Percentiles rank a stretch among this genome's conserved stretches.
Conservation (phyloP, 2,797 vertebrate genomes). For the Girardinus metallicus region DNA sequence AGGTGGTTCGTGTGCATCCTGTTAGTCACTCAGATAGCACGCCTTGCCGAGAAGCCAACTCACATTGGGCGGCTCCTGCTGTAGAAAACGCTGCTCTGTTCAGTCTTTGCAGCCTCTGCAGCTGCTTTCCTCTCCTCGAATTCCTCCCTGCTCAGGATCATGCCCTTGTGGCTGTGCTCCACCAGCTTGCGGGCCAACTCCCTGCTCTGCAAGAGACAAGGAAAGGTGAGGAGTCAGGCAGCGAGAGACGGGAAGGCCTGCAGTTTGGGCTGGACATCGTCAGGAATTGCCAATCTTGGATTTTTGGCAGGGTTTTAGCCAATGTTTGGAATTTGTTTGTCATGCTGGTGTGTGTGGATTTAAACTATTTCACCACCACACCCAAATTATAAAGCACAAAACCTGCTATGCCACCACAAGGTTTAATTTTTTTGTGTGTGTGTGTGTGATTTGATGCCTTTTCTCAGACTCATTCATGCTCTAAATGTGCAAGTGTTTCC, state of each 20-base stretch:
- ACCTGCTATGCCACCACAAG: conserved; percentile 6
- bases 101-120: conserved; percentile 73
- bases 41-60: conserved; percentile 62
- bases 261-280: conserved; percentile 15
- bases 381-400: conserved; percentile 4
- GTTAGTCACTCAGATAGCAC: conserved; percentile 13
- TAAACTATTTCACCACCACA: conserved; percentile 20
- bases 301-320: conserved; percentile 10
- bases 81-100: conserved; percentile 50
- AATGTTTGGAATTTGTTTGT: conserved; percentile 14
- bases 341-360: conserved; percentile 9
- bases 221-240: conserved; percentile 34
- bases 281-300: not conserved
- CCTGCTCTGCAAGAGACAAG: conserved; percentile 78
- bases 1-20: conserved; percentile 30
- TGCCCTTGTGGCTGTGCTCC: conserved; percentile 84
- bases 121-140: conserved; percentile 84
- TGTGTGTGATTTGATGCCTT: conserved; percentile 27
- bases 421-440: conserved; percentile 9
- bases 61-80: conserved; percentile 79
- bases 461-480: conserved; percentile 15
- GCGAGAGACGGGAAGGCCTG: conserved; percentile 19
- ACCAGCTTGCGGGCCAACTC: conserved; percentile 85
- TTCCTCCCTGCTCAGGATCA: conserved; percentile 85
- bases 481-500: not conserved